Conservation (phyloP, 2,113 vertebrate species). For the Crotalus horridus region DNA sequence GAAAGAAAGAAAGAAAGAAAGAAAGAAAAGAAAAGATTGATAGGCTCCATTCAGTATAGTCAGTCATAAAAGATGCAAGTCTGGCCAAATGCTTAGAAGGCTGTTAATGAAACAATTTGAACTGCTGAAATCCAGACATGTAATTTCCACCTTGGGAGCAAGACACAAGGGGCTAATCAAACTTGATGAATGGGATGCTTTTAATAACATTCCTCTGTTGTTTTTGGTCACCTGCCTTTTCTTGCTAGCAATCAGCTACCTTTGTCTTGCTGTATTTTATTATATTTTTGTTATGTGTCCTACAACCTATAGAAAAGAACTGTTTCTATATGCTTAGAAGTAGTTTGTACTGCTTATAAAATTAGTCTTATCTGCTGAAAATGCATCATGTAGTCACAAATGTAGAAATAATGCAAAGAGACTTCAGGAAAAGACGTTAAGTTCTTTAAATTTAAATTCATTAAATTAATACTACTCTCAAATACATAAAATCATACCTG, state of each 20-base stretch:
- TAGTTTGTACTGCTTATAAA: slow-evolving; percentile 54
- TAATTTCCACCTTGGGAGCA: background rate
- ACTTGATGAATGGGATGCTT: background rate
- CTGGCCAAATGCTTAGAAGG: background rate
- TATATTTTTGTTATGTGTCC: slow-evolving; percentile 55
- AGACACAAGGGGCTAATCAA: background rate
- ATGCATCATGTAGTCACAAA: background rate
- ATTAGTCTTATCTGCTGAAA: slow-evolving; percentile 43
- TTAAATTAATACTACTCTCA: no score
- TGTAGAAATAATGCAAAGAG: slow-evolving; percentile 21
- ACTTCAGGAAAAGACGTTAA: slow-evolving; percentile 41
- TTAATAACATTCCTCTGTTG: slow-evolving; percentile 44
- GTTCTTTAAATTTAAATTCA: slow-evolving; percentile 27
- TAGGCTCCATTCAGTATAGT: background rate
- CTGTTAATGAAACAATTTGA: background rate
- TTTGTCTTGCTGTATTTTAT: slow-evolving; percentile 42
- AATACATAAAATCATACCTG: background rate
- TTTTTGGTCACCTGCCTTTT: slow-evolving; percentile 50
- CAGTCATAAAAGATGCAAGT: background rate
- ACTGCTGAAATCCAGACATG: background rate
- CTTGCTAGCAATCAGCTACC: background rate
- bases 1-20: background rate
- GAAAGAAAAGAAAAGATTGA: background rate
- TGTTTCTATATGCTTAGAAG: slow-evolving; percentile 43
- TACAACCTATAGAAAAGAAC: slow-evolving; percentile 46